These are phyloP conservation scores for Herminia tarsipennalis DNA, from an alignment of 2,888 invertebrate species.

Conservation along the genomic window DNA sequence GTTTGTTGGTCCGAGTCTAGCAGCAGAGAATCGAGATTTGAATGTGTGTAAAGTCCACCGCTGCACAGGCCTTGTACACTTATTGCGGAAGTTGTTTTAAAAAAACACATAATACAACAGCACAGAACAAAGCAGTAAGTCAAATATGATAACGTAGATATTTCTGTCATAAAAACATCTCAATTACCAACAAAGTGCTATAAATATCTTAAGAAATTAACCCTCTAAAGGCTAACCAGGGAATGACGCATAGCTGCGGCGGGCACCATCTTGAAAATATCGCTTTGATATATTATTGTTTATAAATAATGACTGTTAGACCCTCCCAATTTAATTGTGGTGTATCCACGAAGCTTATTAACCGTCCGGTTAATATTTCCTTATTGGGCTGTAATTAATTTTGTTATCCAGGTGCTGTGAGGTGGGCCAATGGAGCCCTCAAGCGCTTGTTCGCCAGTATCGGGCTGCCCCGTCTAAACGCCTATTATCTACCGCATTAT, in stretches of 20 bases:
- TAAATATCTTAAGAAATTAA: conserved; percentile 36
- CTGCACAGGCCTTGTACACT: too few species aligned
- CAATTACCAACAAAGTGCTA: conserved; percentile 3
- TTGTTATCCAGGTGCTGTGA: conserved; percentile 80
- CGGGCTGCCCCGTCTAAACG: conserved; percentile 52
- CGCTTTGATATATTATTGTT: conserved; percentile 85
- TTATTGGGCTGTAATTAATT: conserved; percentile 84
- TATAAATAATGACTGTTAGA: conserved; percentile 81
- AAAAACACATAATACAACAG: too few species aligned
- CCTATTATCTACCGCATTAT: conserved; percentile 80
- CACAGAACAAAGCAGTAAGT: neutral
- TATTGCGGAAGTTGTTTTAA: too few species aligned
- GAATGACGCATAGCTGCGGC: conserved; percentile 70
- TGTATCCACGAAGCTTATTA: conserved; percentile 83
- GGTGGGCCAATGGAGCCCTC: conserved; percentile 23
- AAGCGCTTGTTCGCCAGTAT: conserved; percentile 55
- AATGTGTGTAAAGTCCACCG: too few species aligned
- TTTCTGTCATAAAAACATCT: neutral
- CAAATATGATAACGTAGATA: neutral
- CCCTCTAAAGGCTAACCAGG: conserved; percentile 24
- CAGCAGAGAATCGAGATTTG: too few species aligned
- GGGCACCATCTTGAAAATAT: conserved; percentile 83
- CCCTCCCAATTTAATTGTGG: conserved; percentile 85
- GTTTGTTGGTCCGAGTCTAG: too few species aligned
- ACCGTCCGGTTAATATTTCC: conserved; percentile 79